Evolutionary conservation across 2,797 vertebrate genomes (phyloP).

Genomic region (Melanotaenia trifasciata): DNA sequence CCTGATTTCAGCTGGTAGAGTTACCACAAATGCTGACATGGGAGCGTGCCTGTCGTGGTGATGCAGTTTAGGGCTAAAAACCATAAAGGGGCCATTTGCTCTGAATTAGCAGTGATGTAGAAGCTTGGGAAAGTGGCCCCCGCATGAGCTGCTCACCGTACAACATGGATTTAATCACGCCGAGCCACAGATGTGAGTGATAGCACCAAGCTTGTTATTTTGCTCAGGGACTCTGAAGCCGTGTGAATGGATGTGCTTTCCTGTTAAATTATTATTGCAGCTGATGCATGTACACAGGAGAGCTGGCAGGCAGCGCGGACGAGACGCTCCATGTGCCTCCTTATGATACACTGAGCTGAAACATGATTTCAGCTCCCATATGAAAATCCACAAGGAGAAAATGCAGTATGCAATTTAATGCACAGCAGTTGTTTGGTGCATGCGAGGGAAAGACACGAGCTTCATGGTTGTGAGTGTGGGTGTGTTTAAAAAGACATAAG

Average conservation of each 20-base stretch:
- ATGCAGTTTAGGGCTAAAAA: constrained; percentile 59
- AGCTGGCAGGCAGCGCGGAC: constrained; percentile 51
- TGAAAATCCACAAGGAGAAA: constrained; percentile 37
- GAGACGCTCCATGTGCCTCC: constrained; percentile 43
- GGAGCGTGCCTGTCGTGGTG: constrained; percentile 47
- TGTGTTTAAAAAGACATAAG: constrained; percentile 33
- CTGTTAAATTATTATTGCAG: constrained; percentile 83
- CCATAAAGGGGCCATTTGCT: constrained; percentile 65
- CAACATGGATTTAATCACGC: constrained; percentile 73
- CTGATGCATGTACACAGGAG: constrained; percentile 78
- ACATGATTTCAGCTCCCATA: constrained; percentile 62
- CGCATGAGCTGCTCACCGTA: constrained; percentile 45
- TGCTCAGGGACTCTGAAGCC: constrained; percentile 71
- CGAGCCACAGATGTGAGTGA: constrained; percentile 76
- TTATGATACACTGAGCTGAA: constrained; percentile 53
- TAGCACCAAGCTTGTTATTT: constrained; percentile 76
- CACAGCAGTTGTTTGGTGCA: constrained; percentile 1
- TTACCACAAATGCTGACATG: constrained; percentile 58
- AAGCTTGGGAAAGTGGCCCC: constrained; percentile 55
- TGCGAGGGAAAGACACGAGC: constrained; percentile 14
- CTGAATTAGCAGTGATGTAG: constrained; percentile 65
- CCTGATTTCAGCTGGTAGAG: constrained; percentile 41
- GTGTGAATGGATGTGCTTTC: constrained; percentile 71
- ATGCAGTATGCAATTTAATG: constrained; percentile 31
- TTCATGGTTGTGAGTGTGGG: constrained; percentile 19